Evolutionary conservation across 2,888 invertebrate species (phyloP).

Genomic region (Aspidapion aeneum): DNA sequence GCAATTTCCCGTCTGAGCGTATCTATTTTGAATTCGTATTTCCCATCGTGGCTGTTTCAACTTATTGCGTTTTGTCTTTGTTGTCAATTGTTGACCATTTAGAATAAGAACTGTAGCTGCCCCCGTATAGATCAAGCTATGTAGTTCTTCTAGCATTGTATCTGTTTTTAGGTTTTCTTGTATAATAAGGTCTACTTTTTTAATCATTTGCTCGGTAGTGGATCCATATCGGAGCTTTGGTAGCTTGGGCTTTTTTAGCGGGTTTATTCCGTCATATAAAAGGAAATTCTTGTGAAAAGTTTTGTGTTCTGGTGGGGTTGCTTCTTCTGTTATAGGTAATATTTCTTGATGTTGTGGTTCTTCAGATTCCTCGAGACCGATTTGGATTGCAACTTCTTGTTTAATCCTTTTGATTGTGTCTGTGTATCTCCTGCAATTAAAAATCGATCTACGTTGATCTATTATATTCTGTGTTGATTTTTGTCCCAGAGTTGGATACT

Average conservation of each 20-base stretch:
- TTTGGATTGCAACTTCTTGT: neutral
- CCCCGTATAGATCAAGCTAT: slow-evolving; percentile 1
- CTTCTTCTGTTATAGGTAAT: neutral
- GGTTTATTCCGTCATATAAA: slow-evolving; percentile 3
- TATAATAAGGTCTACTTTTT: neutral
- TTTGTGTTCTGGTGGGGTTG: neutral
- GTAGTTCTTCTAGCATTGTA: neutral
- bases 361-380: neutral
- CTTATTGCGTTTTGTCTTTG: neutral
- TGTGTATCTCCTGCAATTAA: neutral
- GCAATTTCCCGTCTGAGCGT: neutral
- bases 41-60: neutral
- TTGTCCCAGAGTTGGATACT: neutral
- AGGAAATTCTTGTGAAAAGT: neutral
- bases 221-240: neutral
- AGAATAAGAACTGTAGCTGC: neutral
- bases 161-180: neutral
- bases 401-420: slow-evolving; percentile 1
- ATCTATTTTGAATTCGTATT: neutral
- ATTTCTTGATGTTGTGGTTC: neutral
- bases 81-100: neutral
- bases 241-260: neutral
- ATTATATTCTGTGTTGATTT: neutral
- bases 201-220: neutral
- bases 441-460: slow-evolving; percentile 1